phyloP scores from a whole-genome alignment of 2,797 vertebrate genomes.

The Sphaeramia orbicularis region DNA sequence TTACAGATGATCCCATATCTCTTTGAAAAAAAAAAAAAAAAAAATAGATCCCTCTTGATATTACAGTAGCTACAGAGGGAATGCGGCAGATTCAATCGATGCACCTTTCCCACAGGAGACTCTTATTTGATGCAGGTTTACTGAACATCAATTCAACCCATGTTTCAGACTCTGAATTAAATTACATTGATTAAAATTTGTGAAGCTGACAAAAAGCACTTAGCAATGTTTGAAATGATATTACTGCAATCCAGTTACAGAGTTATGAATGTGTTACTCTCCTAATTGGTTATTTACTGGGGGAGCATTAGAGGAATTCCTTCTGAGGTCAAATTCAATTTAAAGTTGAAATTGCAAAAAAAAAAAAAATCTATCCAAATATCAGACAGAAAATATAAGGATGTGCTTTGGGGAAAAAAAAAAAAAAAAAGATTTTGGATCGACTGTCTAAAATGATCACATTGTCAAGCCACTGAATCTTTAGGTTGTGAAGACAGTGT shows the following conservation, averaged over 20 bases:
- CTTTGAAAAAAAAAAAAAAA: conserved; percentile 41
- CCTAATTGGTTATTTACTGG: conserved; percentile 1
- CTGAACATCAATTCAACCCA: conserved; percentile 15
- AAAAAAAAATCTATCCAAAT: background rate
- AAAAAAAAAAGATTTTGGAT: no score
- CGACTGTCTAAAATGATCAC: conserved; percentile 21
- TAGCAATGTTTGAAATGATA: conserved; percentile 18
- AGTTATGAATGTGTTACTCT: background rate
- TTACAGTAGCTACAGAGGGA: conserved; percentile 17
- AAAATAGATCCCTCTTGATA: conserved; percentile 44
- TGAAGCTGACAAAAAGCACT: conserved; percentile 22
- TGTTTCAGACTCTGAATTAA: conserved; percentile 28
- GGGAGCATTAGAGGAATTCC: conserved; percentile 13
- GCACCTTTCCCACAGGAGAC: conserved; percentile 23
- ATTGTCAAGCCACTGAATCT: conserved; percentile 36
- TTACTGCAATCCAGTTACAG: conserved; percentile 27
- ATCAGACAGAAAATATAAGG: background rate
- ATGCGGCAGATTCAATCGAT: background rate
- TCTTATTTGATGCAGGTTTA: conserved; percentile 32
- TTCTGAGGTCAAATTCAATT: conserved; percentile 26
- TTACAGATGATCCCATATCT: conserved; percentile 51
- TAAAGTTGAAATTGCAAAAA: conserved; percentile 11
- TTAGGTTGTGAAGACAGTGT: conserved; percentile 8
- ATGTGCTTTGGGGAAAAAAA: background rate
- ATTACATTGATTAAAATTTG: conserved; percentile 8